phyloP scores from a whole-genome alignment of 64 coral and sea anemone genomes.

The Actinia equina region DNA sequence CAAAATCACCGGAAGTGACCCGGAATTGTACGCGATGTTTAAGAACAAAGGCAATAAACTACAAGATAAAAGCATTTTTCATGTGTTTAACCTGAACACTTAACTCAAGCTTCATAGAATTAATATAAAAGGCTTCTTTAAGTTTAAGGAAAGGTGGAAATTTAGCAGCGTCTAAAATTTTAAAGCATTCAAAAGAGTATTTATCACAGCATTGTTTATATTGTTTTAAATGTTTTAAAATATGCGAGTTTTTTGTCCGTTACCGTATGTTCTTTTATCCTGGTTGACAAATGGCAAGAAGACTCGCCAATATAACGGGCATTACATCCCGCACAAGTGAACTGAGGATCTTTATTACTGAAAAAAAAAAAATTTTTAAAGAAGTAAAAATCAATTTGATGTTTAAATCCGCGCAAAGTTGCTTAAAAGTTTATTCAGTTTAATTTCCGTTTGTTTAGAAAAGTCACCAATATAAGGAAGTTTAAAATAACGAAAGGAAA shows the following conservation, averaged over 20 bases:
- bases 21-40: too few relatives aligned
- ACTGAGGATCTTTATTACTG: conserved; percentile 18
- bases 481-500: neutral
- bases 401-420: neutral
- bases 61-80: conserved; percentile 14
- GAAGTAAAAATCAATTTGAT: neutral
- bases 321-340: conserved; percentile 15
- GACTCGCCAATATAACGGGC: conserved; percentile 17
- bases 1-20: too few relatives aligned
- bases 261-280: conserved; percentile 13
- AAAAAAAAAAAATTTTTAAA: neutral
- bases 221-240: neutral
- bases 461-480: conserved; percentile 10
- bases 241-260: conserved; percentile 1
- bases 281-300: neutral
- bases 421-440: neutral
- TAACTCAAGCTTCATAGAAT: neutral
- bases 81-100: conserved; percentile 4
- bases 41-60: too few relatives aligned
- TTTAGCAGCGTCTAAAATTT: neutral
- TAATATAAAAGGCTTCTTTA: conserved; percentile 10
- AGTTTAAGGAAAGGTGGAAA: neutral
- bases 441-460: neutral
- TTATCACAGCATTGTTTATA: neutral
- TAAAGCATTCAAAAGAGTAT: neutral